These are phyloP conservation scores for Camelus bactrianus DNA, from an alignment of 2,113 vertebrate species.

Conservation along the genomic window DNA sequence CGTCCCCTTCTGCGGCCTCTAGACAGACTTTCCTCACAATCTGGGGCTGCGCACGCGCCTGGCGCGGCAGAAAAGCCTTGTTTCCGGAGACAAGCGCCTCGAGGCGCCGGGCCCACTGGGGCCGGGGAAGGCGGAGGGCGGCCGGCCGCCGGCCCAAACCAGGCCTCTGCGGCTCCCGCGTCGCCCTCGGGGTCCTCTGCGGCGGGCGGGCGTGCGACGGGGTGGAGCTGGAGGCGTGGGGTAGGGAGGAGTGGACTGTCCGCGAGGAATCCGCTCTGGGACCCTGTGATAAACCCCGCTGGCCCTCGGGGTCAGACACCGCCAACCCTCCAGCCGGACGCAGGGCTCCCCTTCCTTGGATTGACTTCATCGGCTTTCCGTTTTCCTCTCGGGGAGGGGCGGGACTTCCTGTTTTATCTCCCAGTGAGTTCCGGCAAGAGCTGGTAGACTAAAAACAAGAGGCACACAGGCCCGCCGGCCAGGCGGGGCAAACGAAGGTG, in stretches of 20 bases:
- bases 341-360: neutral
- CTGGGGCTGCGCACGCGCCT: neutral
- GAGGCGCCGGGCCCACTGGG: fast-evolving
- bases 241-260: neutral
- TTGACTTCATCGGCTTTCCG: slow-evolving; percentile 54
- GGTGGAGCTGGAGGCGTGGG: fast-evolving
- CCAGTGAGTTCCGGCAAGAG: slow-evolving; percentile 38
- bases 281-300: neutral
- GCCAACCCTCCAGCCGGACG: fast-evolving
- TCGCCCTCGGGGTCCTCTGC: neutral
- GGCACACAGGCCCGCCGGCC: too few relatives aligned
- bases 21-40: neutral
- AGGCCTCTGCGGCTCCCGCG: too few relatives aligned
- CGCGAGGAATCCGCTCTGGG: neutral
- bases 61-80: neutral
- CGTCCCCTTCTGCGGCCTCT: too few relatives aligned
- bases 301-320: fast-evolving
- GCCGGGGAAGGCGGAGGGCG: neutral
- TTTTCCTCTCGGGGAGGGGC: slow-evolving; percentile 46
- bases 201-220: neutral
- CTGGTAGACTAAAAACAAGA: neutral
- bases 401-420: slow-evolving; percentile 63
- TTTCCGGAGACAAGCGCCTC: fast-evolving
- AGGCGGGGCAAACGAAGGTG: neutral
- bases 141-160: neutral